These are phyloP conservation scores for Branchipolynoe longqiensis DNA, from an alignment of 2,888 invertebrate species.

Conservation along the genomic window DNA sequence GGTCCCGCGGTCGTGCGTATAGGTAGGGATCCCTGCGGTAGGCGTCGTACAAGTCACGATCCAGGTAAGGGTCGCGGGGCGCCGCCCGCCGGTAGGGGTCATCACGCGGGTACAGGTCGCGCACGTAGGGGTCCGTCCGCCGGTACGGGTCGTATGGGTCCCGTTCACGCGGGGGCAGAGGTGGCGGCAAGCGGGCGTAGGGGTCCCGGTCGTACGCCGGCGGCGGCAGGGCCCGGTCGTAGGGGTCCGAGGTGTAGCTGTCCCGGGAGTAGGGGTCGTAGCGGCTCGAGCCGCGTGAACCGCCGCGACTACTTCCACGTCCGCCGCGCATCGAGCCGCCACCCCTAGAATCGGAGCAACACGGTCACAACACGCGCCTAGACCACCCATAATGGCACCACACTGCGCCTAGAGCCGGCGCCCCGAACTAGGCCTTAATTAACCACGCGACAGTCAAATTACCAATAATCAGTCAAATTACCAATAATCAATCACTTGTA, in stretches of 20 bases:
- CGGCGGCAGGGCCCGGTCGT: conserved; percentile 24
- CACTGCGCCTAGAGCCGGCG: no score
- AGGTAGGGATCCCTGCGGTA: conserved; percentile 48
- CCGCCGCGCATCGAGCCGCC: not conserved
- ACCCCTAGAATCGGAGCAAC: not conserved
- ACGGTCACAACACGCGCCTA: no score
- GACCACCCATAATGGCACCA: no score
- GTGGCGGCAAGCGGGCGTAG: conserved; percentile 45
- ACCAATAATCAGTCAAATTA: no score
- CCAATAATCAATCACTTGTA: no score
- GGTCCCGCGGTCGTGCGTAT: conserved; percentile 28
- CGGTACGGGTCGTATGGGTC: conserved; percentile 39
- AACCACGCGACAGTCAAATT: no score
- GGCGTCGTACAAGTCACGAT: conserved; percentile 29
- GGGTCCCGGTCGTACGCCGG: conserved; percentile 44
- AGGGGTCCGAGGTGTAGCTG: conserved; percentile 40
- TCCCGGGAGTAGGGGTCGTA: conserved; percentile 39
- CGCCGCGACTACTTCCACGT: conserved; percentile 27
- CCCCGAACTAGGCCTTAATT: no score
- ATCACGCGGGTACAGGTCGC: conserved; percentile 16
- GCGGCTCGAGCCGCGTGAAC: not conserved
- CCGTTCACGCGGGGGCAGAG: conserved; percentile 29
- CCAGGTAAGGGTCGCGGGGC: conserved; percentile 43
- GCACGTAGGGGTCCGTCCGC: conserved; percentile 41
- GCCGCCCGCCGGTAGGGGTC: conserved; percentile 35